phyloP scores from a whole-genome alignment of 2,888 invertebrate genomes.

The Escarpia spicata region DNA sequence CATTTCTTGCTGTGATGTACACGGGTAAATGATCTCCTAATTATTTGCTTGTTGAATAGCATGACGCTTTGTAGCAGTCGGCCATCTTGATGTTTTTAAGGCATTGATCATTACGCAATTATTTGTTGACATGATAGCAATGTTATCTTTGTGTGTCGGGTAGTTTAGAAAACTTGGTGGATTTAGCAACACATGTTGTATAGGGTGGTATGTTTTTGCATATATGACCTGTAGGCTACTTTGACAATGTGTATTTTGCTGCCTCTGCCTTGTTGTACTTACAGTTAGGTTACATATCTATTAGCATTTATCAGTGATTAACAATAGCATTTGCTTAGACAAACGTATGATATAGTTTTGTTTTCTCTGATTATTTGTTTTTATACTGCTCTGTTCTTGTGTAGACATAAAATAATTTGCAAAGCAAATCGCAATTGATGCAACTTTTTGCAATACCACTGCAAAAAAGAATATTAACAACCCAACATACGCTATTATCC shows the following conservation, averaged over 20 bases:
- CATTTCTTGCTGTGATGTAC: not conserved
- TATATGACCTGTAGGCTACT: not conserved
- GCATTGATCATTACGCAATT: not conserved
- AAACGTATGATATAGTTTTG: not conserved
- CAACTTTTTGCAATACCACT: not conserved
- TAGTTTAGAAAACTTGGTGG: not conserved
- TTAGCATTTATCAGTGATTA: not conserved
- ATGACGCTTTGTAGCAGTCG: not conserved
- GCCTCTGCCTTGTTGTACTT: not conserved
- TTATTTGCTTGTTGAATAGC: constrained; percentile 2
- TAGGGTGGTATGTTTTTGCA: not conserved
- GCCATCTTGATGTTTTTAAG: not conserved
- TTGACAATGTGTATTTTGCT: not conserved
- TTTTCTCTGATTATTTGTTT: not conserved
- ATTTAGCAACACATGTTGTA: not conserved
- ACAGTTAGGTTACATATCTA: not conserved
- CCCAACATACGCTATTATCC: not conserved
- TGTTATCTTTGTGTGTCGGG: not conserved
- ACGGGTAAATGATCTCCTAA: not conserved
- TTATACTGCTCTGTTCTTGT: not conserved
- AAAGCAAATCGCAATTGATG: not conserved
- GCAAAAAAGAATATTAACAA: not conserved
- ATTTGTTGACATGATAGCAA: not conserved
- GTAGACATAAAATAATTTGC: not conserved
- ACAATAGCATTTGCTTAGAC: not conserved